phyloP scores from a whole-genome alignment of 2,113 vertebrate genomes.

The Cavia porcellus region DNA sequence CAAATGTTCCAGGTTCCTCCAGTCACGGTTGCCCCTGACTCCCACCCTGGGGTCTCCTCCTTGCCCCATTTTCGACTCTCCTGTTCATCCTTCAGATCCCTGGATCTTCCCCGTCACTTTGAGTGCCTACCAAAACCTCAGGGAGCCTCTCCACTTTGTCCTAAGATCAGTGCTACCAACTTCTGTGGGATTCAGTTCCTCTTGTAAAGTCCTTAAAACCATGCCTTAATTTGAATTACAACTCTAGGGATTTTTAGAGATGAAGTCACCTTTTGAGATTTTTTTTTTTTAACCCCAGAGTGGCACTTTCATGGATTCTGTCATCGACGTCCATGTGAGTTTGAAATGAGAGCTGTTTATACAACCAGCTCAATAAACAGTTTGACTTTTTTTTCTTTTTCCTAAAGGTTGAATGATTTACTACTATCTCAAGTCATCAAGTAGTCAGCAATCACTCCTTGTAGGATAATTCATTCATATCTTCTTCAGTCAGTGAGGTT shows the following conservation, averaged over 20 bases:
- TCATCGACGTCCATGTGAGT: neutral
- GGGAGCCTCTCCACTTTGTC: neutral
- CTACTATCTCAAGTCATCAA: neutral
- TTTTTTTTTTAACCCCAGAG: neutral
- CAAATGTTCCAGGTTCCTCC: neutral
- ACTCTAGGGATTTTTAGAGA: neutral
- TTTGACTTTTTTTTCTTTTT: neutral
- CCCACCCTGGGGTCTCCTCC: rapidly evolving
- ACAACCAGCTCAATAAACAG: neutral
- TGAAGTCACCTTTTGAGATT: neutral
- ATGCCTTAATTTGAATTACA: constrained; percentile 5
- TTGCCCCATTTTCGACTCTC: too few species aligned
- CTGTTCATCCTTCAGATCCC: neutral
- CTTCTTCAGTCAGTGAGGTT: neutral
- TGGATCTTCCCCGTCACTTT: neutral
- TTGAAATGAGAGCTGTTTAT: neutral
- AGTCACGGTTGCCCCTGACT: neutral
- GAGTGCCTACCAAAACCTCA: neutral
- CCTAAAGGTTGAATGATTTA: neutral
- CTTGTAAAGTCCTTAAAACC: neutral
- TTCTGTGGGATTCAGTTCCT: neutral
- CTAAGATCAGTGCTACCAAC: neutral
- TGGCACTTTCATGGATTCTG: neutral
- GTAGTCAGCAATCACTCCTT: neutral
- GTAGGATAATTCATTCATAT: neutral